Evolutionary conservation across 2,797 vertebrate species (phyloP).

Genomic region (Danio albolineatus): DNA sequence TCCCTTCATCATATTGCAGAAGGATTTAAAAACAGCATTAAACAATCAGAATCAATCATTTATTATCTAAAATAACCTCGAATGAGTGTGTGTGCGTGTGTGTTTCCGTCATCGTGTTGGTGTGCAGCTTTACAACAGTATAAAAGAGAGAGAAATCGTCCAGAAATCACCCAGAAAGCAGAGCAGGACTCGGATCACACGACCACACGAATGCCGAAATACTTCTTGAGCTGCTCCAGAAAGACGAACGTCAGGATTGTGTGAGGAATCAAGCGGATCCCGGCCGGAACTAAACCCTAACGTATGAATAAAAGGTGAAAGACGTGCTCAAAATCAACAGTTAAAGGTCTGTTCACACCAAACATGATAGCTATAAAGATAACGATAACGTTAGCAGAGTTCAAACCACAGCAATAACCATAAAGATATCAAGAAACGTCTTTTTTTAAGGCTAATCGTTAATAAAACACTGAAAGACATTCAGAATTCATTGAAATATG

Average conservation of each 20-base stretch:
- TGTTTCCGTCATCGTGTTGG: too few species aligned
- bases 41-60: neutral
- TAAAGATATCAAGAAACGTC: too few species aligned
- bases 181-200: conserved; percentile 62
- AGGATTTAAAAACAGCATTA: neutral
- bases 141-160: neutral
- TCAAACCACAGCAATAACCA: too few species aligned
- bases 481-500: too few species aligned
- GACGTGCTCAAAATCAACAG: neutral
- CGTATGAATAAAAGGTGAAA: conserved; percentile 8
- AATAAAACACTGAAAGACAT: too few species aligned
- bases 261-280: conserved; percentile 91
- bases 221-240: conserved; percentile 91
- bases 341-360: too few species aligned
- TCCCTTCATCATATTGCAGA: neutral
- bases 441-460: too few species aligned
- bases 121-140: too few species aligned
- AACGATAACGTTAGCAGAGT: too few species aligned
- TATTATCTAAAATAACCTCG: neutral
- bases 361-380: too few species aligned
- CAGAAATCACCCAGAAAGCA: neutral
- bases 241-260: conserved; percentile 95
- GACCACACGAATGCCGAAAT: conserved; percentile 88
- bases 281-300: conserved; percentile 94
- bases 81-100: neutral